Percentiles rank a stretch among this genome's conserved stretches.
Evolutionary conservation across 2,113 vertebrate species (phyloP).

Genomic region (Pseudopodoces humilis): DNA sequence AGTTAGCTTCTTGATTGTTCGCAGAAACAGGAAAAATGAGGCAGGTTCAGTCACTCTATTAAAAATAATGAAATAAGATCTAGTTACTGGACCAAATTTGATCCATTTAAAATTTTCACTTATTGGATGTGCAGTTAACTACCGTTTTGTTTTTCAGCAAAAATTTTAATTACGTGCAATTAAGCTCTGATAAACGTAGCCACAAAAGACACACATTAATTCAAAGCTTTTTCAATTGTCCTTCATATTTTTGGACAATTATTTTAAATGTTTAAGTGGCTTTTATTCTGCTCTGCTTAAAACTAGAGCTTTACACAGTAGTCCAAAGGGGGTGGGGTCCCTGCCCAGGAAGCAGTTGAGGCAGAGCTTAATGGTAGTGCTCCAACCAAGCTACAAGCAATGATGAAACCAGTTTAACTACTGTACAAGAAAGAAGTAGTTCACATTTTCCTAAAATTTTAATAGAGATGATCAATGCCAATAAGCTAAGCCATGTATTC

Average conservation of each 20-base stretch:
- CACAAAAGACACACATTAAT: background rate
- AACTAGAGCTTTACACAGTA: background rate
- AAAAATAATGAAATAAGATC: background rate
- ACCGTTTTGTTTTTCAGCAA: background rate
- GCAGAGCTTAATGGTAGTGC: background rate
- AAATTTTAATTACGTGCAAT: background rate
- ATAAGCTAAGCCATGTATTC: background rate
- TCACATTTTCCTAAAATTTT: background rate
- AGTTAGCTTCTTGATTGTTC: background rate
- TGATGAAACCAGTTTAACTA: background rate
- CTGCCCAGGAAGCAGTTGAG: background rate
- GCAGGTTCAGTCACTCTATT: background rate
- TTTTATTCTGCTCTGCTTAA: background rate
- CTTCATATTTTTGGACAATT: background rate
- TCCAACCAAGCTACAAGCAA: background rate
- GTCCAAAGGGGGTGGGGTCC: background rate
- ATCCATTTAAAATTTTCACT: background rate
- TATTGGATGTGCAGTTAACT: background rate
- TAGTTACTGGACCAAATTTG: background rate
- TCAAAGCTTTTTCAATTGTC: background rate
- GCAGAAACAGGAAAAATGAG: background rate
- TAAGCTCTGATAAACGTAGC: background rate
- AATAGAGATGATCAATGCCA: background rate
- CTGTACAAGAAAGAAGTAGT: background rate
- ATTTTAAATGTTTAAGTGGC: background rate